A percentile compares a stretch with the other conserved stretches of the same genome.
phyloP scores from a whole-genome alignment of 2,113 vertebrate species.

The Cettia cetti region DNA sequence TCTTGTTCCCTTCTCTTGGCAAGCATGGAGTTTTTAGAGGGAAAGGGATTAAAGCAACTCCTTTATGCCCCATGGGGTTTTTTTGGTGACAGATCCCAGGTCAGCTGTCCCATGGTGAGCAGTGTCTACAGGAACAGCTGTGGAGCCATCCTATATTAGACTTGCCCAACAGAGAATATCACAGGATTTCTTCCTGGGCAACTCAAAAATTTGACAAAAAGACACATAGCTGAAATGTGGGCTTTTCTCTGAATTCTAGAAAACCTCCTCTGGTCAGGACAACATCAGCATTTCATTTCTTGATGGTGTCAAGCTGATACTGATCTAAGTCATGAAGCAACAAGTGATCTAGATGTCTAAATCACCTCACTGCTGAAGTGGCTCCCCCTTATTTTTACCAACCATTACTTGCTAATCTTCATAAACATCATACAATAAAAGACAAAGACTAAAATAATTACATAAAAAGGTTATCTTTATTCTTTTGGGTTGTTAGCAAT shows the following conservation, averaged over 20 bases:
- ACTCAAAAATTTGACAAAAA: not conserved
- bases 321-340: not conserved
- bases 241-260: not conserved
- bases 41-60: not conserved
- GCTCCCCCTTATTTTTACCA: not conserved
- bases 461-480: conserved; percentile 86
- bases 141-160: not conserved
- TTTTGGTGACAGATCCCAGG: not conserved
- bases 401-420: not conserved
- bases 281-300: not conserved
- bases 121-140: not conserved
- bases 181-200: not conserved
- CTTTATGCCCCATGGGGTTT: not conserved
- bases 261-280: not conserved
- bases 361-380: not conserved
- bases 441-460: conserved; percentile 64
- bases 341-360: not conserved
- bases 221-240: not conserved
- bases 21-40: not conserved
- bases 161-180: not conserved
- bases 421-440: not conserved
- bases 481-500: conserved; percentile 76
- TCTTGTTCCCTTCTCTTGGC: not conserved
- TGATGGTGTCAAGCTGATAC: not conserved
- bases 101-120: not conserved